A percentile compares a stretch with the other conserved stretches of the same genome.
Conservation (phyloP, 2,888 invertebrate species). For the Oxyscelio sp. region DNA sequence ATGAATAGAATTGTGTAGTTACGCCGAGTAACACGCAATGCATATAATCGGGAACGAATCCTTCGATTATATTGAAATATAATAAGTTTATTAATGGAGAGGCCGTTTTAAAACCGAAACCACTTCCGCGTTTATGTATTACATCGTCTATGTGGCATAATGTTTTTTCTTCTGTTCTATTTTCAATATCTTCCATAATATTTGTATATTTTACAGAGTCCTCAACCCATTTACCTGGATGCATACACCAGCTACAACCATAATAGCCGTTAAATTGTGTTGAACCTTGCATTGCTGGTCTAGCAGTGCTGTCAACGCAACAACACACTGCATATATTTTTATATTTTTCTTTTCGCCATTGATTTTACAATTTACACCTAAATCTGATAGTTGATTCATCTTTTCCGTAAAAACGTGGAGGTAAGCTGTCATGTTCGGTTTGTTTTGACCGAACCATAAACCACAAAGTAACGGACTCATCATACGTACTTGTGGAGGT, state of each 20-base stretch:
- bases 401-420: conserved; percentile 30
- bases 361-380: conserved; percentile 30
- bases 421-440: conserved; percentile 39
- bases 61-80: conserved; percentile 55
- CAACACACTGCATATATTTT: too few species aligned
- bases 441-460: conserved; percentile 71
- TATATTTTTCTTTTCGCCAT: neutral
- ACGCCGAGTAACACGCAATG: too few species aligned
- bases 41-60: too few species aligned
- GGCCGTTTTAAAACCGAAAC: conserved; percentile 27
- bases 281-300: conserved; percentile 41
- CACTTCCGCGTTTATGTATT: neutral
- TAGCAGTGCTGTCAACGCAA: conserved; percentile 49
- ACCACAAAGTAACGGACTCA: conserved; percentile 40
- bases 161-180: neutral
- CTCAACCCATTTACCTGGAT: neutral
- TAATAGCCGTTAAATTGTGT: too few species aligned
- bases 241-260: too few species aligned
- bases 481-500: conserved; percentile 28
- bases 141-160: too few species aligned
- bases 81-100: conserved; percentile 7
- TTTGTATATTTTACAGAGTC: conserved; percentile 50
- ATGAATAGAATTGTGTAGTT: too few species aligned
- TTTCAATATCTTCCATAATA: neutral
- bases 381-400: conserved; percentile 22